Evolutionary conservation across 1,140 invertebrate genomes (phyloP).

Genomic region (Drosophila insularis): DNA sequence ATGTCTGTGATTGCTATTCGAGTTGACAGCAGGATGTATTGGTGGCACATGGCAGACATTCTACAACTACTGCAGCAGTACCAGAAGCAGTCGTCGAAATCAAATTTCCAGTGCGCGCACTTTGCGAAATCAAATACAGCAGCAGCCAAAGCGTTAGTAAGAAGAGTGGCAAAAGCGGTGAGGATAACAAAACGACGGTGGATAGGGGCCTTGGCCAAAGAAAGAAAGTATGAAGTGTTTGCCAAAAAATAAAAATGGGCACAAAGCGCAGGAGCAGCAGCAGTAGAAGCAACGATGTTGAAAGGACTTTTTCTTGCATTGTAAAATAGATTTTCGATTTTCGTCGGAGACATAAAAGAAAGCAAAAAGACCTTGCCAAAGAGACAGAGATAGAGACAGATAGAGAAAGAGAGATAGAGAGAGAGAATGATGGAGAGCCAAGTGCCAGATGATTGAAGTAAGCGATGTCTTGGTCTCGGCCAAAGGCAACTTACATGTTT

Average conservation of each 20-base stretch:
- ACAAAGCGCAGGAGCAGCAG: conserved; percentile 38
- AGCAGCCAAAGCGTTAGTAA: conserved; percentile 4
- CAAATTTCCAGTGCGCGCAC: conserved; percentile 61
- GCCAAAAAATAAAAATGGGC: conserved; percentile 52
- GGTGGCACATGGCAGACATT: conserved; percentile 31
- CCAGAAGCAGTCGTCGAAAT: conserved; percentile 38
- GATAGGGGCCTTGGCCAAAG: conserved; percentile 5
- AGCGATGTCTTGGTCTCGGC: conserved; percentile 46
- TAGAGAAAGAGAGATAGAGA: neutral
- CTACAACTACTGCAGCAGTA: conserved; percentile 17
- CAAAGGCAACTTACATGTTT: conserved; percentile 81
- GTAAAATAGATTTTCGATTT: conserved; percentile 38
- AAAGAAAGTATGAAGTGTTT: conserved; percentile 54
- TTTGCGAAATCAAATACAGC: conserved; percentile 62
- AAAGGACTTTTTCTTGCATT: conserved; percentile 57
- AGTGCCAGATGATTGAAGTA: conserved; percentile 63
- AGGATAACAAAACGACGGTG: neutral
- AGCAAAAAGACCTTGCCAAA: neutral
- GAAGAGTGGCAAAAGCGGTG: neutral
- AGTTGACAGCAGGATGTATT: conserved; percentile 55
- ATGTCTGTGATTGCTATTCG: conserved; percentile 36
- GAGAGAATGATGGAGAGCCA: conserved; percentile 52
- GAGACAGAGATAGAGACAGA: neutral
- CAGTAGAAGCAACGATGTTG: conserved; percentile 35
- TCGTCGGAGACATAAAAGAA: conserved; percentile 14